A percentile compares a stretch with the other conserved stretches of the same genome.
Conservation (phyloP, 2,797 vertebrate species). For the Poecilia velifera region DNA sequence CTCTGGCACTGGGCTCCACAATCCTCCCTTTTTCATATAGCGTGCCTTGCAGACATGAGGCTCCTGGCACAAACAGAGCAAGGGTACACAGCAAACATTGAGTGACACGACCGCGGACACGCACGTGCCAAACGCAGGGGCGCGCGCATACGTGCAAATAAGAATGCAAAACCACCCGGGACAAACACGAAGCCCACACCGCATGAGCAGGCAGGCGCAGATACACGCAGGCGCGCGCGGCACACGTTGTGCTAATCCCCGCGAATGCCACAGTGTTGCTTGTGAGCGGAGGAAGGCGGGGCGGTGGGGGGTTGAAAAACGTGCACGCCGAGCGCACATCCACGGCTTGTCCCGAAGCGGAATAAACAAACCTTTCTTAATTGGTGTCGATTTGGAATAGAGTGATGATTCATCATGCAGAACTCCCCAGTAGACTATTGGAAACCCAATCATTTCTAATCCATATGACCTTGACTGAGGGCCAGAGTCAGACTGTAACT, state of each 20-base stretch:
- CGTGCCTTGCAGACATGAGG: conserved; percentile 70
- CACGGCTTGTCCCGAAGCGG: conserved; percentile 67
- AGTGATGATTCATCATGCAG: conserved; percentile 82
- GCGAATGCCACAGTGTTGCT: conserved; percentile 68
- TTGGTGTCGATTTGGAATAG: conserved; percentile 79
- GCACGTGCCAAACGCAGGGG: conserved; percentile 27
- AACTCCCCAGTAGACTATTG: conserved; percentile 76
- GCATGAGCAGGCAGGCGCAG: conserved; percentile 9
- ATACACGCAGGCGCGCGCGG: conserved; percentile 19
- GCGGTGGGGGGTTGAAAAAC: conserved; percentile 34
- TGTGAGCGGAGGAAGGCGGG: conserved; percentile 46
- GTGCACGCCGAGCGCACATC: conserved; percentile 60
- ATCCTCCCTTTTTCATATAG: conserved; percentile 72
- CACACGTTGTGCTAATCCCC: conserved; percentile 65
- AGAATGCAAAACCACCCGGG: conserved; percentile 41
- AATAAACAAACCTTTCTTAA: conserved; percentile 79
- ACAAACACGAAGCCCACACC: conserved; percentile 44
- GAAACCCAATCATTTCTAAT: conserved; percentile 82
- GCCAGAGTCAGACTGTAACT: conserved; percentile 61
- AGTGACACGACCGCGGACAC: conserved; percentile 49
- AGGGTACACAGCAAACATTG: conserved; percentile 58
- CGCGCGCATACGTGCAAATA: conserved; percentile 37
- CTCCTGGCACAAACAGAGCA: conserved; percentile 63
- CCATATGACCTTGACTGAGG: conserved; percentile 80
- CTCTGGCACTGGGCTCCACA: conserved; percentile 69